A percentile compares a stretch with the other conserved stretches of the same genome.
Evolutionary conservation across 1,140 invertebrate genomes (phyloP).

Genomic region (Heliconius himera): DNA sequence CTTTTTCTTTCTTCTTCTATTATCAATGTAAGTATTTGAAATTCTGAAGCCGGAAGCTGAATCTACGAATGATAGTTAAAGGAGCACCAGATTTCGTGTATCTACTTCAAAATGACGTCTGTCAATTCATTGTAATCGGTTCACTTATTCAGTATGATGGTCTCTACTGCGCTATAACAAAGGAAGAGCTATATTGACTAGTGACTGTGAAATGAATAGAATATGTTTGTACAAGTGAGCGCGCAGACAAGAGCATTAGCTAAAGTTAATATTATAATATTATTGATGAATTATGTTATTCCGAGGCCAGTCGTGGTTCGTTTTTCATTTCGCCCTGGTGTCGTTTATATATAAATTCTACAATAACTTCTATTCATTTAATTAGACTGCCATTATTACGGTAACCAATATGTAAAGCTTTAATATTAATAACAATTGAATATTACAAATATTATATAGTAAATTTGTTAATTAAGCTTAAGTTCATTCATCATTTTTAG

Average conservation of each 20-base stretch:
- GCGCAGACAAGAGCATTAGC: not conserved
- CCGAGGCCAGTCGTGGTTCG: too few species aligned
- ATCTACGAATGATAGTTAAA: not conserved
- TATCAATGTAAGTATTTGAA: not conserved
- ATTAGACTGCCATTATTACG: too few species aligned
- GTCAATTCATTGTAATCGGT: constrained; percentile 5
- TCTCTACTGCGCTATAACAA: constrained; percentile 1
- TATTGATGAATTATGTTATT: not conserved
- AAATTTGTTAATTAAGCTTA: not conserved
- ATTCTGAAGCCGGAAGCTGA: not conserved
- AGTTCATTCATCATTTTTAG: not conserved
- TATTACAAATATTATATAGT: constrained; percentile 19
- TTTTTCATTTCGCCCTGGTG: too few species aligned
- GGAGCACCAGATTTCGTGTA: not conserved
- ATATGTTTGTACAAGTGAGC: not conserved
- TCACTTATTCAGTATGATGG: not conserved
- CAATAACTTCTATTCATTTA: too few species aligned
- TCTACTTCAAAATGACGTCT: constrained; percentile 7
- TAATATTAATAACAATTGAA: not conserved
- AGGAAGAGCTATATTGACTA: not conserved
- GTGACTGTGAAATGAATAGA: not conserved
- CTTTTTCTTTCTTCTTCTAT: too few species aligned
- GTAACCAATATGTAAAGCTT: too few species aligned
- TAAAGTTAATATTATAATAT: not conserved
- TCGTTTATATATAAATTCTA: too few species aligned